phyloP scores from a whole-genome alignment of 1,140 invertebrate species.

The Cydia pomonella region DNA sequence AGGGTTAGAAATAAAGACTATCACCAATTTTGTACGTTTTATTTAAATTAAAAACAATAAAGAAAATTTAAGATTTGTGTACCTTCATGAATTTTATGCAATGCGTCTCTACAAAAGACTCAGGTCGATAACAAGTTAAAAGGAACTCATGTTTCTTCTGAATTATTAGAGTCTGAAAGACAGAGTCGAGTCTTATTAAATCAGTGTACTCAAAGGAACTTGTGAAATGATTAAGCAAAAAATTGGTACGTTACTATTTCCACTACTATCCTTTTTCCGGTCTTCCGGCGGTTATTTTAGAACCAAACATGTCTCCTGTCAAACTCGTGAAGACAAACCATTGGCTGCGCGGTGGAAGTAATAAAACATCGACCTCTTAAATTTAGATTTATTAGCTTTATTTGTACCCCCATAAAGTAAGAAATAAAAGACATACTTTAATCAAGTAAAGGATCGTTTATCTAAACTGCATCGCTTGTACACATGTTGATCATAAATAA shows the following conservation, averaged over 20 bases:
- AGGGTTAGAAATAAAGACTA: too few relatives aligned
- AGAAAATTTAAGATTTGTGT: too few relatives aligned
- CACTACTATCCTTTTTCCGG: neutral
- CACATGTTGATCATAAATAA: neutral
- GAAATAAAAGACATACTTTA: conserved; percentile 47
- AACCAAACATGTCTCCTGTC: neutral
- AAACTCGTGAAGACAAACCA: neutral
- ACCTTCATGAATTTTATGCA: too few relatives aligned
- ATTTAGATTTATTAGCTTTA: neutral
- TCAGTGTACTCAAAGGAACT: too few relatives aligned
- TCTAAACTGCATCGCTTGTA: conserved; percentile 1
- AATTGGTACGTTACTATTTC: neutral
- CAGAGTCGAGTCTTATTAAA: too few relatives aligned
- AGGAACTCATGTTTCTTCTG: too few relatives aligned
- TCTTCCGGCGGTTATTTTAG: neutral
- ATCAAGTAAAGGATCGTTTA: conserved; percentile 31
- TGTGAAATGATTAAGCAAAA: neutral
- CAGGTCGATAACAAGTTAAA: too few relatives aligned
- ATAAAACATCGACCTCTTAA: neutral
- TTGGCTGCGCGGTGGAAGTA: neutral
- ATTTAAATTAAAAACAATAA: too few relatives aligned
- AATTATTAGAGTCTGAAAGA: too few relatives aligned
- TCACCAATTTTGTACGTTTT: too few relatives aligned
- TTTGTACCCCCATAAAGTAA: neutral
- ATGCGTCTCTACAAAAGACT: too few relatives aligned